These are phyloP conservation scores for Apamea crenata DNA, from an alignment of 2,888 invertebrate species.

Conservation along the genomic window DNA sequence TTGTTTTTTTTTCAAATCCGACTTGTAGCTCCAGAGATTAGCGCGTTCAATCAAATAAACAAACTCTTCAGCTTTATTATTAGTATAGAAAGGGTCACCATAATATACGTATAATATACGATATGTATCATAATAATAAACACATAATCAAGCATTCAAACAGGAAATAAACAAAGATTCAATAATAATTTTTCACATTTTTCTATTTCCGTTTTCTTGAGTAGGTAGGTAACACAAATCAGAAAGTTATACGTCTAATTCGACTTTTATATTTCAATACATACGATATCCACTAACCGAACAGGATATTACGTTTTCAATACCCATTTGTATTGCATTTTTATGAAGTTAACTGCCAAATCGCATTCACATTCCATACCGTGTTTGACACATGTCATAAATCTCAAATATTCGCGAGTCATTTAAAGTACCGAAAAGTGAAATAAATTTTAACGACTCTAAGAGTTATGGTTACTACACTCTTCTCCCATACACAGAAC, in stretches of 20 bases:
- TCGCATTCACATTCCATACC: conserved; percentile 33
- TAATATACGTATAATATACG: no score
- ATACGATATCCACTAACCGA: background rate
- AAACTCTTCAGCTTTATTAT: no score
- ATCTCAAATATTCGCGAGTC: conserved; percentile 64
- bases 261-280: background rate
- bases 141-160: background rate
- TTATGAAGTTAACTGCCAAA: conserved; percentile 27
- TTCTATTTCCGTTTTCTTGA: background rate
- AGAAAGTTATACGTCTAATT: background rate
- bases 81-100: no score
- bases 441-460: conserved; percentile 71
- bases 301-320: conserved; percentile 8
- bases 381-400: conserved; percentile 65
- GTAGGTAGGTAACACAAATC: background rate
- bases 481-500: conserved; percentile 63
- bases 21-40: no score
- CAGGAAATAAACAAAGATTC: background rate
- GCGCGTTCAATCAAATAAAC: no score
- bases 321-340: conserved; percentile 15
- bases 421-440: conserved; percentile 55
- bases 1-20: no score
- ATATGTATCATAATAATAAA: background rate
- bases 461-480: conserved; percentile 68
- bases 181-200: background rate